A percentile compares a stretch with the other conserved stretches of the same genome.
Evolutionary conservation across 2,113 vertebrate genomes (phyloP).

Genomic region (Irena cyanogastra): DNA sequence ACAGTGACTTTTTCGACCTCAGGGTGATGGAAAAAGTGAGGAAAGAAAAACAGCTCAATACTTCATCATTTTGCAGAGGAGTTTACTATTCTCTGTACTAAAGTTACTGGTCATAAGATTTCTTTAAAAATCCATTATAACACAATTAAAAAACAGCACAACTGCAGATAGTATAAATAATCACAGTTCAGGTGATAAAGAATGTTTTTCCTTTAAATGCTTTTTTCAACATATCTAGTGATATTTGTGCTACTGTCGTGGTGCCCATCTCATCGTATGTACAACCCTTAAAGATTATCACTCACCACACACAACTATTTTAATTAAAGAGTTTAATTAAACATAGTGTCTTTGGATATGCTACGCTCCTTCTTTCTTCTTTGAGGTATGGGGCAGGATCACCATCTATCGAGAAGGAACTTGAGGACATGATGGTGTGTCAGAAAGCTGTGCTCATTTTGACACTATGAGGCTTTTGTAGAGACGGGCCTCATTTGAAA

Average conservation of each 20-base stretch:
- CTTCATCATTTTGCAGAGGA: neutral
- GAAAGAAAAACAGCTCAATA: neutral
- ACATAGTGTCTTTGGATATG: neutral
- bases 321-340: neutral
- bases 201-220: neutral
- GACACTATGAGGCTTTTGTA: neutral
- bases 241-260: neutral
- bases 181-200: neutral
- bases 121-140: neutral
- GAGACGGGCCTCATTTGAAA: neutral
- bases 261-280: fast-evolving
- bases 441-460: neutral
- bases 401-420: neutral
- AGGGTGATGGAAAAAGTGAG: neutral
- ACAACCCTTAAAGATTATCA: neutral
- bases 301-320: neutral
- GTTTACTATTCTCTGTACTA: neutral
- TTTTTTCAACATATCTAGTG: neutral
- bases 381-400: neutral
- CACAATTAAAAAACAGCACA: neutral
- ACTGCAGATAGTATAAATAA: neutral
- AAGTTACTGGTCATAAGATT: neutral
- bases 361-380: neutral
- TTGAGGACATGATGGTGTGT: neutral
- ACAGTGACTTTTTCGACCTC: neutral